Base-by-base conservation (phyloP, 64 coral and sea anemone species). In the Stichodactyla helianthus region DNA sequence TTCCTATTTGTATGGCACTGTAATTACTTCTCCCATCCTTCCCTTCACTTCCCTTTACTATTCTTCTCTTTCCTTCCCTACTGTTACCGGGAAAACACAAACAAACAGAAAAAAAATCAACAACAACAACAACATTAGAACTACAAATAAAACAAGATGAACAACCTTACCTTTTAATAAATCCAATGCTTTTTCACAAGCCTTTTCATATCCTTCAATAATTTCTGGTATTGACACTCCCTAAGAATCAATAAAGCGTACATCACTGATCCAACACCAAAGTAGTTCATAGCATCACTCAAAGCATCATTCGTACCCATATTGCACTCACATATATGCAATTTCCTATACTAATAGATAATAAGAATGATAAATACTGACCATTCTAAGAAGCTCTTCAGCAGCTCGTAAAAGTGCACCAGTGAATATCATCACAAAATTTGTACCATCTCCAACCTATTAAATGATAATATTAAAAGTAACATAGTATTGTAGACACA, bases 401-500 rank as follows among this genome's bases (percentile, higher is more conserved):
- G 97, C 97, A 3, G 93, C 91, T 68, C 88, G 86, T 52, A 99
- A 82, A 12, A 99, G 83, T 19, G 93, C 93, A 76, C 97, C 97
- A 81, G 90, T 88, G 89, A 99, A 99, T 15, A 99, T 93, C 81
- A 99, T 84, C 6, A 99, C 97, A 89, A 99, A 99, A 82, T 99
- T 99, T 53, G 97, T 99, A 20, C 97, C 97, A 95, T 99, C 97
- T 35, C 97, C 97, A 93, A 99, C 89, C 97, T 99, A 54, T 87
- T 59, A 27, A n/a, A 91, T 31, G 35, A 76, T 22, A 82, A 77
- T 76, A n/a, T 27, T 17, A 57, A 35, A 86, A 53, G 64, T 19
- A 51, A 60, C 14, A 18, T 17, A 60, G 59, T 60, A 17, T 60
- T 17, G 0, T 60, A 60, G 59, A 60, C 18, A 60, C 14, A 44